Percentiles rank a stretch among this genome's conserved stretches.
Conservation (phyloP, 2,797 vertebrate genomes). For the Microcaecilia unicolor region DNA sequence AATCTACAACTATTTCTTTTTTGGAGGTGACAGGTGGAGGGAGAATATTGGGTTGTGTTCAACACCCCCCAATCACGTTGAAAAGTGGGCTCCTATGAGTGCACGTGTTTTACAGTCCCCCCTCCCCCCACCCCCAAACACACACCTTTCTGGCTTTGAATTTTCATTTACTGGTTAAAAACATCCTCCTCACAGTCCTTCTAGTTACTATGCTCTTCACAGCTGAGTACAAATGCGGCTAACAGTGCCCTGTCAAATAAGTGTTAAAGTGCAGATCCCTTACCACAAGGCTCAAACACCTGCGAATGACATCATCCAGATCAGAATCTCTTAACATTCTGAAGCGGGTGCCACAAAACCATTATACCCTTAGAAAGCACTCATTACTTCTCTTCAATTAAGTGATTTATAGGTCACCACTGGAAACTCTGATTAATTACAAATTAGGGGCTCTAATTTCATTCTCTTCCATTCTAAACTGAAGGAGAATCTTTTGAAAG, state of each 20-base stretch:
- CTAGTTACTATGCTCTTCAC: slow-evolving; percentile 6
- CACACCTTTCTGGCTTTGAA: no score
- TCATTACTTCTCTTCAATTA: slow-evolving; percentile 1
- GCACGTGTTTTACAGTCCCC: no score
- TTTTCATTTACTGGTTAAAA: slow-evolving; percentile 26
- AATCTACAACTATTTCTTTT: no score
- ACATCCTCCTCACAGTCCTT: slow-evolving; percentile 16
- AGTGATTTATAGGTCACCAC: slow-evolving; percentile 7
- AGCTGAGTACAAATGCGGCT: slow-evolving; percentile 37
- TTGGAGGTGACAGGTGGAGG: no score
- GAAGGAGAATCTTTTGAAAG: no score
- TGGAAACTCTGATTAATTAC: no score
- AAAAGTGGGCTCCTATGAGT: no score
- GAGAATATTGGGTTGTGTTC: no score
- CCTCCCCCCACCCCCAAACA: no score
- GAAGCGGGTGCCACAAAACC: slow-evolving; percentile 29
- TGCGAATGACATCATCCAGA: slow-evolving; percentile 20
- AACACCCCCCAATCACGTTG: no score
- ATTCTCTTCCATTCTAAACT: no score
- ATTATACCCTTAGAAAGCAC: slow-evolving; percentile 36
- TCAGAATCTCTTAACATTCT: slow-evolving; percentile 29
- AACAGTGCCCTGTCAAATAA: slow-evolving; percentile 12
- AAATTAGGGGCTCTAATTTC: no score
- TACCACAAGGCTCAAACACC: slow-evolving; percentile 40
- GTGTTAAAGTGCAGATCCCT: slow-evolving; percentile 24